Percentiles rank a stretch among this genome's conserved stretches.
These are phyloP conservation scores for Atlantisia rogersi DNA, from an alignment of 2,113 vertebrate genomes.

Conservation along the genomic window DNA sequence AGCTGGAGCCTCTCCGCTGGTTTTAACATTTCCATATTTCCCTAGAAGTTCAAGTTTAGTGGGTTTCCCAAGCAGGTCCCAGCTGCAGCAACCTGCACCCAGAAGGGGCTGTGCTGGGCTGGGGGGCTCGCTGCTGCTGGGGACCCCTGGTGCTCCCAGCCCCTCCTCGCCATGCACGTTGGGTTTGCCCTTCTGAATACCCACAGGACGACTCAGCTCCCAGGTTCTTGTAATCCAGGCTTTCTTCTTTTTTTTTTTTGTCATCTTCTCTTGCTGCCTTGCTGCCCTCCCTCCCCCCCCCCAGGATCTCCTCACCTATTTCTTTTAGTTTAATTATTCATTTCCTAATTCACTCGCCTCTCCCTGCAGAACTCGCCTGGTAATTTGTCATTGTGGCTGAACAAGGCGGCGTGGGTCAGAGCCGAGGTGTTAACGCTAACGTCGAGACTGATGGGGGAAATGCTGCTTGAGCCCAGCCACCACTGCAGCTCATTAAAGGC, in stretches of 20 bases:
- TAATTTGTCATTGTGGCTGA: background rate
- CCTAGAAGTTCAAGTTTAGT: fast-evolving
- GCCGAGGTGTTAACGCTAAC: background rate
- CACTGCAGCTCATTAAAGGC: background rate
- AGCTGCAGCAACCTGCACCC: fast-evolving
- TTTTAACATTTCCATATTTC: fast-evolving
- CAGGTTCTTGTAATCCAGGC: background rate
- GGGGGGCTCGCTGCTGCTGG: background rate
- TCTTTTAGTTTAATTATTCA: slow-evolving; percentile 35
- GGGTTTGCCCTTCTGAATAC: fast-evolving
- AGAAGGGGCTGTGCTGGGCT: background rate
- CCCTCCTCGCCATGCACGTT: background rate
- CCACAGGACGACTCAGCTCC: background rate
- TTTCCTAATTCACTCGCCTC: background rate
- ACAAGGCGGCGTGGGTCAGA: fast-evolving
- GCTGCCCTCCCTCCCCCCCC: no score
- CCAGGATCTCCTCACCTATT: background rate
- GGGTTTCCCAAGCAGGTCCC: fast-evolving
- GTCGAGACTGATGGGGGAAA: background rate
- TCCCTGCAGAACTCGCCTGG: background rate
- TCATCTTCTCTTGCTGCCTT: fast-evolving
- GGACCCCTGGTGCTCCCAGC: background rate
- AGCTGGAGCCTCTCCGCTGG: fast-evolving
- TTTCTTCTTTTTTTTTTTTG: no score
- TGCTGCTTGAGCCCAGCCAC: background rate